Conservation (phyloP, 2,888 invertebrate species). For the Clunio marinus region DNA sequence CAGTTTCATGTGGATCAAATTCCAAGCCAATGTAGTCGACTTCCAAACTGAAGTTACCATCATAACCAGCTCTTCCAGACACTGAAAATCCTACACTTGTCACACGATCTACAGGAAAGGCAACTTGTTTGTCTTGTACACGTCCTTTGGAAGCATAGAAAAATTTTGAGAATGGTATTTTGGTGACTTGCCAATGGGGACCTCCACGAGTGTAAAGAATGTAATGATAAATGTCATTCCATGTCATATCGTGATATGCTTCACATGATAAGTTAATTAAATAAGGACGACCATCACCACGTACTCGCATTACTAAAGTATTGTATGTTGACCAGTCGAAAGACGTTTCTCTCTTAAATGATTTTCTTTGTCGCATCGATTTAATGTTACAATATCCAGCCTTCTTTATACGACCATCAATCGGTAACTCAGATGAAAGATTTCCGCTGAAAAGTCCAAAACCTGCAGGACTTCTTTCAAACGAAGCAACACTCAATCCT, state of each 20-base stretch:
- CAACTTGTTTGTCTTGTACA: conserved; percentile 74
- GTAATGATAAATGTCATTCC: conserved; percentile 85
- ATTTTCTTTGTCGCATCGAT: conserved; percentile 66
- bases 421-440: conserved; percentile 65
- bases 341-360: conserved; percentile 68
- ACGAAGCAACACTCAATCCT: conserved; percentile 66
- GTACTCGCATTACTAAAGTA: conserved; percentile 65
- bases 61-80: conserved; percentile 64
- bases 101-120: conserved; percentile 59
- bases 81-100: conserved; percentile 77
- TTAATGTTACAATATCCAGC: conserved; percentile 81
- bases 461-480: conserved; percentile 64
- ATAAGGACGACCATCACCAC: conserved; percentile 94
- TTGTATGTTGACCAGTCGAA: conserved; percentile 71
- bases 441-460: conserved; percentile 69
- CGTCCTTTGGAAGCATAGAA: conserved; percentile 75
- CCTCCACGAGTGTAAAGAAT: conserved; percentile 91
- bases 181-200: conserved; percentile 94
- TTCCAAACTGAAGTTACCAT: conserved; percentile 84
- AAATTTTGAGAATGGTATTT: conserved; percentile 95
- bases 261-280: conserved; percentile 71
- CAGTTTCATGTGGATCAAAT: conserved; percentile 71
- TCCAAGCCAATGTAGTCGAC: conserved; percentile 89
- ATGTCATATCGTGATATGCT: conserved; percentile 76
- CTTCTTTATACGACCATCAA: conserved; percentile 72